Conservation (phyloP, 2,113 vertebrate genomes). For the Pseudonaja textilis region DNA sequence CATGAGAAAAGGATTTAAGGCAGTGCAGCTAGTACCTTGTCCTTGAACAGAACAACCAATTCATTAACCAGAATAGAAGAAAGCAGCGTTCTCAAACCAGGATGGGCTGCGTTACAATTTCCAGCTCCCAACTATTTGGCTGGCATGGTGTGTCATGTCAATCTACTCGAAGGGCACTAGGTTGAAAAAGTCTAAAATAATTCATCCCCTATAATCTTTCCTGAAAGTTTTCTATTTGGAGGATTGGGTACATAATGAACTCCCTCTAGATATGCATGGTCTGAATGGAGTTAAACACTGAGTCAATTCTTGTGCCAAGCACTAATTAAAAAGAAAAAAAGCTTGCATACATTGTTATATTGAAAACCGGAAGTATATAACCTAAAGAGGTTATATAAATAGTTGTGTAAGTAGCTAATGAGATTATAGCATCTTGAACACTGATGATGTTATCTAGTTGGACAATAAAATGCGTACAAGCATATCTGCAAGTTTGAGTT, state of each 20-base stretch:
- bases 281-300: neutral
- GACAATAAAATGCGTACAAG: neutral
- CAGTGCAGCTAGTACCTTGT: neutral
- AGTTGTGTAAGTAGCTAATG: neutral
- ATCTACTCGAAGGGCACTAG: neutral
- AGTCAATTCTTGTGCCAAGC: neutral
- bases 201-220: neutral
- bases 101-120: neutral
- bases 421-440: neutral
- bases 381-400: neutral
- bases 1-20: neutral
- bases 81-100: neutral
- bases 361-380: neutral
- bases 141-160: neutral
- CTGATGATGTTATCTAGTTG: neutral
- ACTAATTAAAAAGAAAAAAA: neutral
- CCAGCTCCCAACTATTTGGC: neutral
- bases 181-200: neutral
- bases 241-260: neutral
- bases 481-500: neutral
- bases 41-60: neutral
- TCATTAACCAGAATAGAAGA: neutral
- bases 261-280: neutral
- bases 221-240: neutral
- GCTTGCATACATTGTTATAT: neutral